These are phyloP conservation scores for Chondrosia reniformis DNA, from an alignment of 37 sponge, comb jelly and placozoan genomes.

Conservation along the genomic window DNA sequence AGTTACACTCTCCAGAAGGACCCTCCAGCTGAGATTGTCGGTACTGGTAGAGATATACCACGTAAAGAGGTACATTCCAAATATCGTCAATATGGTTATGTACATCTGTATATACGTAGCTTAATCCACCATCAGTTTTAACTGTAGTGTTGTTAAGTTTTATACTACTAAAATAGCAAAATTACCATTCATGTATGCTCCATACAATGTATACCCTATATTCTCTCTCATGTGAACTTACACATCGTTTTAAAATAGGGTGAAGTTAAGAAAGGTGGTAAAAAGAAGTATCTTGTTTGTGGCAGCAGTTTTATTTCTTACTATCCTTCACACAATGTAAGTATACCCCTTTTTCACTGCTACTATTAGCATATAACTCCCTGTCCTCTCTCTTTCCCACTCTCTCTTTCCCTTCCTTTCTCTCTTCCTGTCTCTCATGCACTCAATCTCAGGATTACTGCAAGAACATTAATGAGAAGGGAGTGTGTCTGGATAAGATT, in stretches of 20 bases:
- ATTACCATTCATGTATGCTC: no score
- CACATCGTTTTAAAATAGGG: background rate
- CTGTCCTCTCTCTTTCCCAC: background rate
- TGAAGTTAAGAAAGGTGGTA: constrained; percentile 57
- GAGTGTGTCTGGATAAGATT: constrained; percentile 20
- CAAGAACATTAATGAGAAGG: constrained; percentile 25
- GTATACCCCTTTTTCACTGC: background rate
- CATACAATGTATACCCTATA: background rate
- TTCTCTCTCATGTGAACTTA: background rate
- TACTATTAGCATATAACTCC: background rate
- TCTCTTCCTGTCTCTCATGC: background rate
- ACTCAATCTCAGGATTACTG: constrained; percentile 13
- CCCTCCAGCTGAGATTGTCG: constrained; percentile 40
- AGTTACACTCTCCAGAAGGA: constrained; percentile 5
- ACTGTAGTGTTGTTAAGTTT: no score
- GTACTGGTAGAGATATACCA: constrained; percentile 79
- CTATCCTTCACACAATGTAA: constrained; percentile 78
- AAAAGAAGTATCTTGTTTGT: constrained; percentile 86
- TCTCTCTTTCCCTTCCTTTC: background rate
- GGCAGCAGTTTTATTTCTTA: constrained; percentile 57
- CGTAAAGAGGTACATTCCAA: constrained; percentile 62
- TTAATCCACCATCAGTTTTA: no score
- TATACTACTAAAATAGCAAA: no score
- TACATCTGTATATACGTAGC: background rate
- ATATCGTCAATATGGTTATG: background rate